Evolutionary conservation across 2,888 invertebrate species (phyloP), one percentile per base, ranked within the genome.

Genomic region (Xestoiulus laeticollis): DNA sequence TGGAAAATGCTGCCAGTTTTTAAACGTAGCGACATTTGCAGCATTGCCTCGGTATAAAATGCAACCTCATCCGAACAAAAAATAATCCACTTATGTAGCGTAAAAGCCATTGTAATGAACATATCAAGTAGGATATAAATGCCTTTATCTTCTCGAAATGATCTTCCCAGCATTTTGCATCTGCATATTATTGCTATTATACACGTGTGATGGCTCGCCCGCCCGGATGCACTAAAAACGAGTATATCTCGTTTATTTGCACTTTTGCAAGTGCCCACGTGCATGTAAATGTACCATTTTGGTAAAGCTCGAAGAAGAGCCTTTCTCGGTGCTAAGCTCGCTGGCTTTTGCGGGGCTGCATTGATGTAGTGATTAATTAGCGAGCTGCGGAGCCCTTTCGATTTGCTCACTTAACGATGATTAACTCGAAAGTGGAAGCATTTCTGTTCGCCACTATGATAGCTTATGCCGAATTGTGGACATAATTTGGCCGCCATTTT

Each of bases 41-140:
- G 78, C 26, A 78, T 30, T 78, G 78, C 78, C 78, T 30, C 78
- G 30, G 78, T 30, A n/a, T n/a, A 78, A 78, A 78, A 78, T 78
- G 78, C 78, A 78, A 78, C 78, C 78, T 78, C 78, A 78, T 78
- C 78, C 30, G 30, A 78, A 78, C 22, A 59, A 48, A 78, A 78
- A 78, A 78, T 78, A 78, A 78, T 78, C 78, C 78, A 78, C 78
- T 78, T 78, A 78, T 30, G 78, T 78, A 78, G 78, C 78, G 78
- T 78, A 78, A 78, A 78, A 78, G 78, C 78, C 78, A 78, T 78
- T 78, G 78, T 78, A 78, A 78, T 78, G 78, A 78, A 78, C 78
- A 30, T 78, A 78, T 78, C 78, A 78, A 78, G 78, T 78, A 78
- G 78, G 78, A 78, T 78, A 78, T 78, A 78, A 78, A 78, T 78